phyloP scores from a whole-genome alignment of 2,113 vertebrate genomes.

The Cynocephalus volans region DNA sequence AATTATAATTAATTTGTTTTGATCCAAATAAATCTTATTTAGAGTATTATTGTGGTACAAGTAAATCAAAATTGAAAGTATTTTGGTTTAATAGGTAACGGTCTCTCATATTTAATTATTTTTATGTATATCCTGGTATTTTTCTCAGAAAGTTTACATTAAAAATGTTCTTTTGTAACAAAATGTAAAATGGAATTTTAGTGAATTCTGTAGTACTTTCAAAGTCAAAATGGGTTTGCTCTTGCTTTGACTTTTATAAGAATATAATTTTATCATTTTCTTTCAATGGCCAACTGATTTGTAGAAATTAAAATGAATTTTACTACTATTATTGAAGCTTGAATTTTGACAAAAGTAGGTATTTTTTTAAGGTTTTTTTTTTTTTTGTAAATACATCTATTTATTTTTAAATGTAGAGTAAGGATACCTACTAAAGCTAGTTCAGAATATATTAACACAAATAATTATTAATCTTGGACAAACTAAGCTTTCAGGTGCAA shows the following conservation, averaged over 20 bases:
- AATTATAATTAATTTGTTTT: slow-evolving; percentile 31
- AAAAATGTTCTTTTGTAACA: not conserved
- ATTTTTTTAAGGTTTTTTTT: slow-evolving; percentile 23
- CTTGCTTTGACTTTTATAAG: slow-evolving; percentile 52
- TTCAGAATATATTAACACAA: slow-evolving; percentile 76
- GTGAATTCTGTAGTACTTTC: slow-evolving; percentile 10
- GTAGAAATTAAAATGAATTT: slow-evolving; percentile 41
- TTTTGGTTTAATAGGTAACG: not conserved
- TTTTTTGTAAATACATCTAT: slow-evolving; percentile 1
- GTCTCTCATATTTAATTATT: not conserved
- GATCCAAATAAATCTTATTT: slow-evolving; percentile 46
- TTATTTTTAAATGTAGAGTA: slow-evolving; percentile 75
- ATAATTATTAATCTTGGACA: slow-evolving; percentile 78
- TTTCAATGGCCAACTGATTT: not conserved
- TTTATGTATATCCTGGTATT: slow-evolving; percentile 12
- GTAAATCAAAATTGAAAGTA: slow-evolving; percentile 8
- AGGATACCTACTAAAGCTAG: slow-evolving; percentile 73
- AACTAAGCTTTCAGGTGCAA: slow-evolving; percentile 76
- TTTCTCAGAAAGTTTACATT: slow-evolving; percentile 1
- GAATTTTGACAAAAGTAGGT: not conserved
- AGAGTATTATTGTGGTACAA: slow-evolving; percentile 26
- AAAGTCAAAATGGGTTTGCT: slow-evolving; percentile 42
- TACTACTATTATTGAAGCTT: not conserved
- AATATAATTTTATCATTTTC: slow-evolving; percentile 24
- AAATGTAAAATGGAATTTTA: slow-evolving; percentile 18